Evolutionary conservation across 2,113 vertebrate species (phyloP).

Genomic region (Penelope pileata): DNA sequence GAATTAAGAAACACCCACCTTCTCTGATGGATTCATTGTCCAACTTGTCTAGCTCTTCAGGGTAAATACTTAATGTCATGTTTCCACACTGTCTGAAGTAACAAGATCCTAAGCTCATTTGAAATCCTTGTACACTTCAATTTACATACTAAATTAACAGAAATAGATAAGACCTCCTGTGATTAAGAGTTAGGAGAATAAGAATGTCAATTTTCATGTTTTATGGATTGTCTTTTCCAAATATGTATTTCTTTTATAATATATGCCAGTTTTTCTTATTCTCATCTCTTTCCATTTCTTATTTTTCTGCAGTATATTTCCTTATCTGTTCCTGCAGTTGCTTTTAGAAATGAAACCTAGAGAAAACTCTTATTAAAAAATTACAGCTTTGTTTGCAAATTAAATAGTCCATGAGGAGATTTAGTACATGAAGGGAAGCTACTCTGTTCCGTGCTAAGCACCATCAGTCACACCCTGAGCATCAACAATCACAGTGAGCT

Average conservation of each 20-base stretch:
- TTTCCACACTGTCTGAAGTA: neutral
- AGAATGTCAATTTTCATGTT: neutral
- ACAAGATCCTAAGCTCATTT: neutral
- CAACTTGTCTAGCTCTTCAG: neutral
- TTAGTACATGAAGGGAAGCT: neutral
- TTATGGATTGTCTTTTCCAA: neutral
- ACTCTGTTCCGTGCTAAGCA: neutral
- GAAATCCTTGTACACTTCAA: neutral
- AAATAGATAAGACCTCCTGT: neutral
- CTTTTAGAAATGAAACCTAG: slow-evolving; percentile 25
- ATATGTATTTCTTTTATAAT: slow-evolving; percentile 12
- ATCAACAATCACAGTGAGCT: neutral
- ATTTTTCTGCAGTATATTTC: slow-evolving; percentile 5
- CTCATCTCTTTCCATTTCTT: slow-evolving; percentile 4
- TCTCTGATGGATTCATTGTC: neutral
- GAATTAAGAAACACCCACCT: neutral
- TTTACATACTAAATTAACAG: neutral
- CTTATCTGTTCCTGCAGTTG: slow-evolving; percentile 46
- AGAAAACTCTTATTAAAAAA: slow-evolving; percentile 28
- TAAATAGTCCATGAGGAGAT: slow-evolving; percentile 32
- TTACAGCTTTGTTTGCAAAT: slow-evolving; percentile 45
- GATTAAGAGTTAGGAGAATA: neutral
- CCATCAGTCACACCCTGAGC: neutral
- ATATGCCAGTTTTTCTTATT: neutral
- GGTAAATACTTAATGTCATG: neutral